A percentile compares a stretch with the other conserved stretches of the same genome.
Conservation (phyloP, 2,888 invertebrate species). For the Camponotus fellah region DNA sequence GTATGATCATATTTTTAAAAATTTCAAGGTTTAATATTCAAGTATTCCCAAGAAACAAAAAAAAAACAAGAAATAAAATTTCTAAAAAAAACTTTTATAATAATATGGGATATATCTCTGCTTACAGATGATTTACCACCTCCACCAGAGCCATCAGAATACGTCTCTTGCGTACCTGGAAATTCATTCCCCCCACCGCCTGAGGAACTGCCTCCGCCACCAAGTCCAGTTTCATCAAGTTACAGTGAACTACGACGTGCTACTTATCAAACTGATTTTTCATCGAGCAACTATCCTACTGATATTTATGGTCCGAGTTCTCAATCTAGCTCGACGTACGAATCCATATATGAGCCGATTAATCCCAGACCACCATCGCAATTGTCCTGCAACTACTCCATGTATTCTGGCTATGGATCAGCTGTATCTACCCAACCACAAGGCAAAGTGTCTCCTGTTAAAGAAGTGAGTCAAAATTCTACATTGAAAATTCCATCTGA, state of each 20-base stretch:
- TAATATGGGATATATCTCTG: neutral
- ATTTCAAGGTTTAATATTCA: neutral
- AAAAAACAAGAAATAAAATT: neutral
- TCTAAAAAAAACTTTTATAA: neutral
- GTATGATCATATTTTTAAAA: neutral
- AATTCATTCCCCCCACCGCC: conserved; percentile 86
- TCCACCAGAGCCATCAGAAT: conserved; percentile 87
- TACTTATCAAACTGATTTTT: conserved; percentile 89
- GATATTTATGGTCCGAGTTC: conserved; percentile 90
- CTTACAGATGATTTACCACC: conserved; percentile 88
- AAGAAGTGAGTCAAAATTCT: conserved; percentile 77
- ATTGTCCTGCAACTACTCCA: conserved; percentile 90
- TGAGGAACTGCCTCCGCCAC: conserved; percentile 93
- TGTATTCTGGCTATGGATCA: conserved; percentile 89
- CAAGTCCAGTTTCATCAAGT: conserved; percentile 96
- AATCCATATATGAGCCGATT: conserved; percentile 97
- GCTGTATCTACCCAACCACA: conserved; percentile 82
- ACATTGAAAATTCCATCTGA: neutral
- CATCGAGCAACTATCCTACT: conserved; percentile 83
- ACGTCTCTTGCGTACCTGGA: conserved; percentile 82
- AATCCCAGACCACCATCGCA: conserved; percentile 93
- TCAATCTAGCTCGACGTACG: conserved; percentile 92
- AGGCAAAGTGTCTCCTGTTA: conserved; percentile 83
- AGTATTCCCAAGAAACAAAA: neutral
- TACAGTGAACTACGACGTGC: conserved; percentile 95